phyloP scores from a whole-genome alignment of 2,797 vertebrate genomes.

The Cryptoprocta ferox region DNA sequence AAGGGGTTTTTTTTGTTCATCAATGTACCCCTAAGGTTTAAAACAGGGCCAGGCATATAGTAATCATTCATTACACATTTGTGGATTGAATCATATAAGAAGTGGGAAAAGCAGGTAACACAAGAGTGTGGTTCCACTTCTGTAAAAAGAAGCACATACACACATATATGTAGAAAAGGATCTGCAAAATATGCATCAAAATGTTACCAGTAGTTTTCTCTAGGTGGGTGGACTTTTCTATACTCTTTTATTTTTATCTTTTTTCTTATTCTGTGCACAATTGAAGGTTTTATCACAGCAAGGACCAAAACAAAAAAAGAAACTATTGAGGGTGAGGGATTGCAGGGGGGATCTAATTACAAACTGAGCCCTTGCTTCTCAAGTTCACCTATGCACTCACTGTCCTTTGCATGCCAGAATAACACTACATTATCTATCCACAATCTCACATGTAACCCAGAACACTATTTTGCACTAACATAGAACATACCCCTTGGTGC shows the following conservation, averaged over 20 bases:
- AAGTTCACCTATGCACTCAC: neutral
- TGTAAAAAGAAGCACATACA: neutral
- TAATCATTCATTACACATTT: neutral
- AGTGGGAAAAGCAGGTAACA: neutral
- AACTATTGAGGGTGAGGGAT: neutral
- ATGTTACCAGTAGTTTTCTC: neutral
- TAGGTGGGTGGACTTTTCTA: neutral
- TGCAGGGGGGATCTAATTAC: neutral
- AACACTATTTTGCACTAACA: neutral
- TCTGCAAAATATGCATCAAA: neutral
- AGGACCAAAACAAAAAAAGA: neutral
- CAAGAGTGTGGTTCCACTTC: neutral
- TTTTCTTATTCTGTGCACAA: neutral
- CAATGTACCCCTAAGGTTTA: neutral
- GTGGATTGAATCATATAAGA: neutral
- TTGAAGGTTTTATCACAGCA: neutral
- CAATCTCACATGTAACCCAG: neutral
- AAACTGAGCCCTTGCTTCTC: constrained; percentile 13
- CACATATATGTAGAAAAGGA: neutral
- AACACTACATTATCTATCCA: neutral
- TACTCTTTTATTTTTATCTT: neutral
- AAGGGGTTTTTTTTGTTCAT: neutral
- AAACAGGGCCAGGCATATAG: neutral
- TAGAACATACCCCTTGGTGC: neutral
- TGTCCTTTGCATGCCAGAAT: neutral